Evolutionary conservation across 2,888 invertebrate species (phyloP).

Genomic region (Stenoptilia bipunctidactyla): DNA sequence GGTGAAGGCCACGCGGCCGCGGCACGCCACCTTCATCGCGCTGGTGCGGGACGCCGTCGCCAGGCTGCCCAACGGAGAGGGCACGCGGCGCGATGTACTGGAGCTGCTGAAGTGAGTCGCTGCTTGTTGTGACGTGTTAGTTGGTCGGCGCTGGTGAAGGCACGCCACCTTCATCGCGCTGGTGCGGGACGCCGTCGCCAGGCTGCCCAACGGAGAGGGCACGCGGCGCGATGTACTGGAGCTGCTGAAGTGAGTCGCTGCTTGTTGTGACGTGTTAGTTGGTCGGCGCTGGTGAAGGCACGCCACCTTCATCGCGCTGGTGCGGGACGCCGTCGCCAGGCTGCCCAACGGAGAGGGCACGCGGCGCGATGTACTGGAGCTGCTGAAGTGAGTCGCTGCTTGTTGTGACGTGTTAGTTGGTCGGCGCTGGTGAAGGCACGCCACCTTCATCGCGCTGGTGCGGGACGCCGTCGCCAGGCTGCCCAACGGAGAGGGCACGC

Average conservation of each 20-base stretch:
- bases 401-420: conserved; percentile 89
- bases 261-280: too few relatives aligned
- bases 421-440: conserved; percentile 80
- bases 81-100: conserved; percentile 72
- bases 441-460: conserved; percentile 91
- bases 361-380: conserved; percentile 41
- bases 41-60: conserved; percentile 95
- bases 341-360: conserved; percentile 96
- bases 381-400: too few relatives aligned
- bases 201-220: conserved; percentile 95
- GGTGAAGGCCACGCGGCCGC: conserved; percentile 84
- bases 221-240: conserved; percentile 67
- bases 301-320: conserved; percentile 90
- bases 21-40: conserved; percentile 91
- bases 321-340: conserved; percentile 93
- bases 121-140: too few relatives aligned
- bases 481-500: conserved; percentile 94
- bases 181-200: conserved; percentile 93
- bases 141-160: conserved; percentile 76
- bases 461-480: conserved; percentile 93
- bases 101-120: too few relatives aligned
- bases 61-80: conserved; percentile 93
- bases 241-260: too few relatives aligned
- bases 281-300: conserved; percentile 79
- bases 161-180: conserved; percentile 91